phyloP scores from a whole-genome alignment of 2,113 vertebrate species.

The Dolichotis patagonum region DNA sequence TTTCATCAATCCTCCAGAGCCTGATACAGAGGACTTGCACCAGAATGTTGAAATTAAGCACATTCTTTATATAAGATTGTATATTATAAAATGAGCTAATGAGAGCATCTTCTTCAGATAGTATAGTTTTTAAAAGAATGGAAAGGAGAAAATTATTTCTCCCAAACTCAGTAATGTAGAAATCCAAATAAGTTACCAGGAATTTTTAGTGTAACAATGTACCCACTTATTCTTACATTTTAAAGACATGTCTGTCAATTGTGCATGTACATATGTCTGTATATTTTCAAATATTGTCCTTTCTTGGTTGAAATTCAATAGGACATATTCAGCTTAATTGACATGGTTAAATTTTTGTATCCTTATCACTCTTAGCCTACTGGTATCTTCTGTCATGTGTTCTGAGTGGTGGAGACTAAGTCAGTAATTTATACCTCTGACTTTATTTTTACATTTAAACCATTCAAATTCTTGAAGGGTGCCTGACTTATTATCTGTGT shows the following conservation, averaged over 20 bases:
- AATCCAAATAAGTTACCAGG: neutral
- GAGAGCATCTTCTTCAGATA: neutral
- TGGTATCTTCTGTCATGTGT: conserved; percentile 2
- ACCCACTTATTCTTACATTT: neutral
- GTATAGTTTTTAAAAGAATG: neutral
- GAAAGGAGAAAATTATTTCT: neutral
- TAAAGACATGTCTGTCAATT: fast-evolving
- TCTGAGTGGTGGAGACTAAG: neutral
- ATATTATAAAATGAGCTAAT: neutral
- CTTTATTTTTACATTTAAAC: conserved; percentile 50
- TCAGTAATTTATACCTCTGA: conserved; percentile 41
- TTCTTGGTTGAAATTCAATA: neutral
- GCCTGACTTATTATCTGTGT: conserved; percentile 52
- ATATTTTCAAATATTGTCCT: neutral
- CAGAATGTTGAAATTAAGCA: neutral
- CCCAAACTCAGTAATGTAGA: fast-evolving
- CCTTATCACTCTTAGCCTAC: neutral
- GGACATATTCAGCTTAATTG: neutral
- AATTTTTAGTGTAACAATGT: neutral
- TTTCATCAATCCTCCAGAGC: neutral
- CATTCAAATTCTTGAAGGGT: conserved; percentile 10
- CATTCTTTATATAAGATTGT: neutral
- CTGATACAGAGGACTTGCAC: neutral
- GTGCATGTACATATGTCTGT: neutral
- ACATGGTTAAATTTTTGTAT: neutral